Percentiles rank a stretch among this genome's conserved stretches.
These are phyloP conservation scores for Athene cunicularia DNA, from an alignment of 2,113 vertebrate species.

Conservation along the genomic window DNA sequence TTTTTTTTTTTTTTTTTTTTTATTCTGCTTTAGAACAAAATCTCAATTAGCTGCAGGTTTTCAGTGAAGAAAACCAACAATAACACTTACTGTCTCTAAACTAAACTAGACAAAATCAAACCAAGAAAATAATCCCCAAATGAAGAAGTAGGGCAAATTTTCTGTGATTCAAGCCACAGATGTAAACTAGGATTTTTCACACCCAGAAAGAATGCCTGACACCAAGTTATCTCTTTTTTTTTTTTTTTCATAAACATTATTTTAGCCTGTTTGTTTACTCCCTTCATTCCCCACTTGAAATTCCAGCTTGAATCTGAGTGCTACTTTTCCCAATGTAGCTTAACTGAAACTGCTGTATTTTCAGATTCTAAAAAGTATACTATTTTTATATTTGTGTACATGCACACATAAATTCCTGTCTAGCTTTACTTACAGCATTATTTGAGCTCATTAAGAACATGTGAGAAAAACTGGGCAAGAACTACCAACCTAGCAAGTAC, in stretches of 20 bases:
- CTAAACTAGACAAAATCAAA: neutral
- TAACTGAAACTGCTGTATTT: neutral
- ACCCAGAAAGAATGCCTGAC: neutral
- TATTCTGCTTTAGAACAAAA: neutral
- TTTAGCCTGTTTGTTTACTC: neutral
- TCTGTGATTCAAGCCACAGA: neutral
- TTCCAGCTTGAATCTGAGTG: neutral
- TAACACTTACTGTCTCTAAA: neutral
- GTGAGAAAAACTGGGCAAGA: neutral
- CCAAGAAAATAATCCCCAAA: neutral
- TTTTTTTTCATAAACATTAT: neutral
- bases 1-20: fast-evolving
- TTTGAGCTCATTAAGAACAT: neutral
- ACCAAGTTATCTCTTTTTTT: neutral
- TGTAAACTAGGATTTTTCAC: neutral
- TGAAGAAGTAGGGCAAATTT: neutral
- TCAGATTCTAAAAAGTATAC: neutral
- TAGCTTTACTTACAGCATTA: neutral
- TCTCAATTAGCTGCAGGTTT: neutral
- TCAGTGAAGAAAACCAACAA: neutral
- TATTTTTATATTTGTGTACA: neutral
- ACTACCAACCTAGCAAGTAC: neutral
- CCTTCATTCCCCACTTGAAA: neutral
- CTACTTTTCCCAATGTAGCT: neutral
- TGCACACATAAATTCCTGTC: neutral